Percentiles rank a stretch among this genome's conserved stretches.
Conservation (phyloP, 2,888 invertebrate genomes). For the Entomobrya multifasciata region DNA sequence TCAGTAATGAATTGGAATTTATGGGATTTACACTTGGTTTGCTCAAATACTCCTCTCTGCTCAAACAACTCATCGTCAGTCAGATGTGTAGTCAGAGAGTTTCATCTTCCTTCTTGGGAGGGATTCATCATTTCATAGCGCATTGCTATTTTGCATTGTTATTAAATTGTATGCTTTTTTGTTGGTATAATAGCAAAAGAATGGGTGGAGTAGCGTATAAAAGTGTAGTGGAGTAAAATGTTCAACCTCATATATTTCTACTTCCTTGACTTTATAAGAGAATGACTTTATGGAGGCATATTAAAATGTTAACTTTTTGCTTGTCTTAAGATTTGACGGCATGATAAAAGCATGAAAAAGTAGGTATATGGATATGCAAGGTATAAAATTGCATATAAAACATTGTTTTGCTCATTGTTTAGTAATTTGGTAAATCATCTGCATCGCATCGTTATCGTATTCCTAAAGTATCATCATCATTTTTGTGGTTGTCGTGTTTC, state of each 20-base stretch:
- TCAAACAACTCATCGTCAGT: no score
- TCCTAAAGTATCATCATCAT: no score
- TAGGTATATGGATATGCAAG: not conserved
- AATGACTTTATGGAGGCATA: no score
- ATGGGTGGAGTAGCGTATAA: conserved; percentile 33
- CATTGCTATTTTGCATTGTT: no score
- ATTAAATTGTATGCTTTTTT: not conserved
- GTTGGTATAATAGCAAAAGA: not conserved
- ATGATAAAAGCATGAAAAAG: no score
- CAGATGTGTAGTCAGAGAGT: conserved; percentile 7
- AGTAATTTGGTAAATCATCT: conserved; percentile 7
- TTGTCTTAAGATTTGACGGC: conserved; percentile 39
- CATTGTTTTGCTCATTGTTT: not conserved
- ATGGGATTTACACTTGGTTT: conserved; percentile 61
- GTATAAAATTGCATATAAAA: not conserved
- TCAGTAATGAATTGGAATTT: conserved; percentile 68
- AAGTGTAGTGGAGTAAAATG: no score
- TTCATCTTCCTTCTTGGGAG: conserved; percentile 29
- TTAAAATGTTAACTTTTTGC: conserved; percentile 10
- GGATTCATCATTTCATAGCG: not conserved
- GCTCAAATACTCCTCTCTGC: not conserved
- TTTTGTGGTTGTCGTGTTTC: no score
- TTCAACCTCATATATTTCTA: no score
- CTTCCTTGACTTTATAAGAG: no score
- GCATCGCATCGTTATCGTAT: not conserved